Evolutionary conservation across 35 echinoderm and acorn worm species (phyloP), one percentile per base, ranked within the genome.

Genomic region (Stichopus chloronotus): DNA sequence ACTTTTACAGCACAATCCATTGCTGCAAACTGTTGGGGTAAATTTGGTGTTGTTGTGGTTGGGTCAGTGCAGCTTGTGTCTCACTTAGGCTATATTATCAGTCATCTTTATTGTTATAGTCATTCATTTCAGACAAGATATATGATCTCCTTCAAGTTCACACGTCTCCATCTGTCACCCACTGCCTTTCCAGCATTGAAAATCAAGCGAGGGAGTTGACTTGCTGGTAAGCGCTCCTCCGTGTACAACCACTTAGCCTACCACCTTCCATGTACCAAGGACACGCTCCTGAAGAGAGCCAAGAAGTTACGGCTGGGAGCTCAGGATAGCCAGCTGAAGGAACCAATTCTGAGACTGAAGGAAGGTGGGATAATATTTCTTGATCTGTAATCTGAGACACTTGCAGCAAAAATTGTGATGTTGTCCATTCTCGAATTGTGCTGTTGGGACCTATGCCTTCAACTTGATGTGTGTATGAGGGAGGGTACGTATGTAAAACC

Each of bases 201-300:
- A 87, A 92, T 57, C 87, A 95, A 84, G 53, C 93, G 3, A 59
- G 97, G 20, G 90, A 83, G 0, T 56, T 96, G 72, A 95, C 84
- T 25, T 99, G 97, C n/a, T 82, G 90, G 97, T 11, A 95, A 68
- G 30, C 77, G 97, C 55, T 99, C 97, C 22, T 22, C 92, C 0
- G 71, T 99, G 5, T 99, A 99, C 78, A 93, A 88, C 63, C 94
- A 99, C 88, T 58, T 99, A 53, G 95, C 95, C 11, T 76, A 72
- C 30, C 94, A 99, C 81, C 85, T 99, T 79, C 97, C 97, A 16
- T 99, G 97, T 91, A 87, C 93, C 24, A 99, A 99, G 77, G 90
- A 96, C 10, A 99, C 97, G 24, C 61, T 99, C 5, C 78, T 96
- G 90, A 99, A 99, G 78, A 91, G 97, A 92, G 97, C 97, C 22